Evolutionary conservation across 2,888 invertebrate species (phyloP), one percentile per base, ranked within the genome.

Genomic region (Dione vanillae): DNA sequence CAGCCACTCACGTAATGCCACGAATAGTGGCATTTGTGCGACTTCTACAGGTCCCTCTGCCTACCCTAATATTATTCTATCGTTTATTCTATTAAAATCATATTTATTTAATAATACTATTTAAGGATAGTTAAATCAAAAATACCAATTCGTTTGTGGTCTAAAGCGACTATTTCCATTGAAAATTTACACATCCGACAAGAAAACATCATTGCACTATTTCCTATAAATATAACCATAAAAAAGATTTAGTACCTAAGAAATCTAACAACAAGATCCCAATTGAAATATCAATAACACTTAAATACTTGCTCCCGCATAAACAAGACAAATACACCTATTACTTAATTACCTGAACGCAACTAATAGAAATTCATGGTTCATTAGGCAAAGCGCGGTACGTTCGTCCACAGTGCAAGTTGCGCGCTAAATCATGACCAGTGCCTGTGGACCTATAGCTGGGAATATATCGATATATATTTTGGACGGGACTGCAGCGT

Each of bases 321-420:
- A 74, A 75, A 71, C 73, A 75, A 75, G 77, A 78, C 78, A 76
- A 77, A 77, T 75, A 75, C 79, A 81, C 77, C 82, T 85, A 88
- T 87, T 85, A 88, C 80, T 87, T 91, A 91, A 91, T 91, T 91
- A 91, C 90, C 89, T 90, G 88, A 82, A 81, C 80, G 86, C 87
- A 89, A 88, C 88, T 88, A 90, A 91, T 91, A 90, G 86, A 88
- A 91, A 91, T 91, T 85, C 90, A 91, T 89, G 89, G 91, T 91
- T 91, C 92, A 92, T 92, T 91, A 91, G 82, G 83, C 86, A 83
- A 86, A 85, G 85, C 82, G 84, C 81, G 82, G 79, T 77, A 78
- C 80, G 80, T 84, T 86, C 83, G 83, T 83, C 87, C 89, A 84
- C 78, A 82, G 90, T 82, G 86, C 89, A 92, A 92, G 89, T 92